Evolutionary conservation across 2,797 vertebrate genomes (phyloP), one percentile per base, ranked within the genome.

Genomic region (Thalassophryne amazonica): DNA sequence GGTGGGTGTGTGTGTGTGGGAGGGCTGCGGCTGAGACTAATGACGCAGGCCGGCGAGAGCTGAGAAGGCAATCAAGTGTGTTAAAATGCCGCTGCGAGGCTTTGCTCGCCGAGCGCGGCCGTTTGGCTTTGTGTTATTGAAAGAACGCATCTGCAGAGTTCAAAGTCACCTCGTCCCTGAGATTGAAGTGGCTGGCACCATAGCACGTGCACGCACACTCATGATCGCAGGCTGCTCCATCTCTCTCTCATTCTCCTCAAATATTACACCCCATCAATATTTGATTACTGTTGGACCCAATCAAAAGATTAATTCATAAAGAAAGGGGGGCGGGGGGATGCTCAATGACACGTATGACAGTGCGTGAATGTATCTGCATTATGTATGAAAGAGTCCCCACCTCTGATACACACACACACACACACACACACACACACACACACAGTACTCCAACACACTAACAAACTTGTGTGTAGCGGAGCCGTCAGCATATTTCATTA

Each of bases 151-250:
- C 69, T n/a, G 22, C 14, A 27, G 46, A 43, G 65, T 83, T 88
- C 83, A 92, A 90, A 90, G 88, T 89, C 89, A 90, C 85, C 77
- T 60, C 80, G 85, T 89, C 87, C 82, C 82, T 70, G 74, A 77
- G 73, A 81, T 38, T 33, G 49, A 56, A 41, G 42, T 55, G 55
- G 58, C 72, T 78, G 69, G 76, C 71, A 60, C 42, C 48, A 23
- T 37, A 23, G n/a, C 51, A 62, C 35, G 7, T 48, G 48, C 68
- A 69, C 55, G 66, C 67, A 22, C 76, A 67, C 49, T 39, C 38
- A 39, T 48, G 58, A 24, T 66, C 41, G 46, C 23, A 6, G 27
- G 28, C 28, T 41, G 45, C 22, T 15, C 58, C 53, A 58, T 75
- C 38, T 69, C 38, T 69, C 75, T 66, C 55, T 66, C 67, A 73